Evolutionary conservation across 2,888 invertebrate genomes (phyloP).

Genomic region (Kuschelorhynchus macadamiae): DNA sequence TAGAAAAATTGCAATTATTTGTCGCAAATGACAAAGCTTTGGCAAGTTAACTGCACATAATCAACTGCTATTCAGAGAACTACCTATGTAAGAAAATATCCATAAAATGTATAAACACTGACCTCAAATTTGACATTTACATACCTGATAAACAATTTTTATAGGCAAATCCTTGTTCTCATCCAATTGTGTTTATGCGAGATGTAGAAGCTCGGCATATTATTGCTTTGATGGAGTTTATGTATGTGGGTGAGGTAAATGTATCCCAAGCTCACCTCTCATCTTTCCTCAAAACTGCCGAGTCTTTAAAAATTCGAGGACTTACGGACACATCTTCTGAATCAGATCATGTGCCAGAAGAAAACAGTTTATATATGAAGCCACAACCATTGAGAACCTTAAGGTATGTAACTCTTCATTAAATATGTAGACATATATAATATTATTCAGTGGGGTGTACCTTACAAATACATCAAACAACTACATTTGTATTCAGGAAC

Average conservation of each 20-base stretch:
- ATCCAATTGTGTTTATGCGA: conserved; percentile 88
- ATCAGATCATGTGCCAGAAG: conserved; percentile 64
- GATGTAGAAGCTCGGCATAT: conserved; percentile 86
- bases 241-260: conserved; percentile 90
- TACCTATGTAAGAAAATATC: too few relatives aligned
- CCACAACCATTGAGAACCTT: conserved; percentile 56
- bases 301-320: conserved; percentile 84
- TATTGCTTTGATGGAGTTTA: conserved; percentile 84
- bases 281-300: conserved; percentile 83
- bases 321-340: conserved; percentile 77
- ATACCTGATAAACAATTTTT: too few relatives aligned
- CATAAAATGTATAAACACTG: too few relatives aligned
- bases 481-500: too few relatives aligned
- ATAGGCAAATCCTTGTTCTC: conserved; percentile 87
- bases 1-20: too few relatives aligned
- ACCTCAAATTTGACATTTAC: too few relatives aligned
- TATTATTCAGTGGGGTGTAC: too few relatives aligned
- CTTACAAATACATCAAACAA: too few relatives aligned
- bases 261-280: conserved; percentile 84
- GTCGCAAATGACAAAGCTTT: too few relatives aligned
- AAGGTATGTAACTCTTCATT: conserved; percentile 31
- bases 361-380: conserved; percentile 60
- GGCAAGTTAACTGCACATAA: too few relatives aligned
- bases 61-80: too few relatives aligned
- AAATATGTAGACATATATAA: too few relatives aligned